Base-by-base conservation (phyloP, 2,888 invertebrate species). In the Conistra vaccinii region DNA sequence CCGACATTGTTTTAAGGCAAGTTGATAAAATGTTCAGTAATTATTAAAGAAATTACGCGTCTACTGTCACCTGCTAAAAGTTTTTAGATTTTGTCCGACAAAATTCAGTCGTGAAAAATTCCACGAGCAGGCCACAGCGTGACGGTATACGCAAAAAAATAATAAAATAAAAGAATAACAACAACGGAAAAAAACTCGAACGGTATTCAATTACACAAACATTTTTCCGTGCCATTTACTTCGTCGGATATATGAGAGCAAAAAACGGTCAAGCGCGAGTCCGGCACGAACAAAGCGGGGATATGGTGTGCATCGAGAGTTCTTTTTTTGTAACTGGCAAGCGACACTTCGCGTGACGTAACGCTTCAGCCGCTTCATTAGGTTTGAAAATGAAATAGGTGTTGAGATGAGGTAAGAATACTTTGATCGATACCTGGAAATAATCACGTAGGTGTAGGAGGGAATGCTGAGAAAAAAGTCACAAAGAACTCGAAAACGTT, bases 181-280 rank as follows among this genome's bases (percentile, higher is more conserved):
- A 61, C 69, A 63, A 69, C 55, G 26, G 20, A 66, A 80, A 83
- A 73, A 78, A 48, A 29, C 26, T 73, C 66, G 70, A 80, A 69
- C 85, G 82, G 77, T 85, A 87, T 87, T 87, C 86, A 87, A 87
- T 85, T 87, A 87, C 87, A 87, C 80, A 84, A 85, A 84, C 84
- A 87, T 85, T 87, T 87, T 87, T 87, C 86, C 86, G 53, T 80
- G 68, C 87, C 87, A 85, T 87, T 87, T 87, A 84, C 87, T 82
- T 70, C 77, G 57, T 35, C 60, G 81, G 78, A 87, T 87, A 82
- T 84, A 85, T 80, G 86, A 80, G 85, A 80, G 71, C 58, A 84
- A 84, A 87, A 87, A 84, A 76, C 71, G 78, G 86, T 75, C 81
- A 86, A 78, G 83, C 75, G 66, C 68, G 79, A 86, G 78, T 76